A percentile compares a stretch with the other conserved stretches of the same genome.
Evolutionary conservation across 92 coral and sea anemone species (phyloP).

Genomic region (Phenganax marumi): DNA sequence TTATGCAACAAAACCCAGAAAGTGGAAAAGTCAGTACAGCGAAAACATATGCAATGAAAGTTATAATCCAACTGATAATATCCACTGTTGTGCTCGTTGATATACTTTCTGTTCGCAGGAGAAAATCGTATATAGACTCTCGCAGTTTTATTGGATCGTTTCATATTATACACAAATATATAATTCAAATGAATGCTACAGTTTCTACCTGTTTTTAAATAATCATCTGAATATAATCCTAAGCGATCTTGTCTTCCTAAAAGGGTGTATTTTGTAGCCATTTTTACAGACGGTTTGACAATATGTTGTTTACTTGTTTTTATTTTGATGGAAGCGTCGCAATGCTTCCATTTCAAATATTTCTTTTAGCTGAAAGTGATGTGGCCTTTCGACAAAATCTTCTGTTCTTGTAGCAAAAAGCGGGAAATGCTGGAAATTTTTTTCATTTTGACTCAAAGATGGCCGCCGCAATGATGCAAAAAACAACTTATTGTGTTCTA

Average conservation of each 20-base stretch:
- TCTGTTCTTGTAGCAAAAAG: no score
- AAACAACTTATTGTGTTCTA: slow-evolving; percentile 17
- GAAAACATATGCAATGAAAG: slow-evolving; percentile 59
- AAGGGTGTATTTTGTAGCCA: slow-evolving; percentile 18
- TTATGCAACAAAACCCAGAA: slow-evolving; percentile 85
- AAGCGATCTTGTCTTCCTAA: slow-evolving; percentile 9
- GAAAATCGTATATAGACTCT: not conserved
- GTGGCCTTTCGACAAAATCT: no score
- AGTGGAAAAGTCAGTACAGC: slow-evolving; percentile 74
- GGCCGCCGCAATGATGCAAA: slow-evolving; percentile 37
- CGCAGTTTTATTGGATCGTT: no score
- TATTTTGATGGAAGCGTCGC: not conserved
- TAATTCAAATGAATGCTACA: no score
- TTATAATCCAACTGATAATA: slow-evolving; percentile 54
- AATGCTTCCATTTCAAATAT: not conserved
- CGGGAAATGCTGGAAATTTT: slow-evolving; percentile 1
- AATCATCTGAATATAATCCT: slow-evolving; percentile 13
- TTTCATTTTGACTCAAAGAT: slow-evolving; percentile 6
- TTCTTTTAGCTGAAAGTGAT: not conserved
- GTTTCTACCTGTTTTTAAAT: not conserved
- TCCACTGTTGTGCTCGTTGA: slow-evolving; percentile 39
- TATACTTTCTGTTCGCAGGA: not conserved
- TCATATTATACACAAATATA: not conserved
- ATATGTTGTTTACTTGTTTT: not conserved
- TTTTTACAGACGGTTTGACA: not conserved